phyloP scores from a whole-genome alignment of 2,888 invertebrate genomes.

The Geophilus truncorum region DNA sequence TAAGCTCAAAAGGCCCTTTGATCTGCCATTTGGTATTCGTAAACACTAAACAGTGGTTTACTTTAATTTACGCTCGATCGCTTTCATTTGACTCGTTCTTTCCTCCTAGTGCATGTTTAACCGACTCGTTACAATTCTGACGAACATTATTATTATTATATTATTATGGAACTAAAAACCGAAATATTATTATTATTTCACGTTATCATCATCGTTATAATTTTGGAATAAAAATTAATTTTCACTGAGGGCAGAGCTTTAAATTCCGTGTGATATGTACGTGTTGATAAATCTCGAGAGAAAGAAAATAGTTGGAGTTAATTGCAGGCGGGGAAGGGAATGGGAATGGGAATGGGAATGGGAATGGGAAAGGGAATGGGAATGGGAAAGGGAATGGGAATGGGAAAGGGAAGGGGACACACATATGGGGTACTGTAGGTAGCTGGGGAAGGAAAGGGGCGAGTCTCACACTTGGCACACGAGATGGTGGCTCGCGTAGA shows the following conservation, averaged over 20 bases:
- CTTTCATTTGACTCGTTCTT: background rate
- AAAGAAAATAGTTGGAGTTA: background rate
- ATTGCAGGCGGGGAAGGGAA: background rate
- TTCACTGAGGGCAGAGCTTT: slow-evolving; percentile 1
- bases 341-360: too few species aligned
- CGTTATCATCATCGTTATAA: background rate
- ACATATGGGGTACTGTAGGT: too few species aligned
- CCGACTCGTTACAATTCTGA: too few species aligned
- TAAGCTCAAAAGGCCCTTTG: slow-evolving; percentile 20
- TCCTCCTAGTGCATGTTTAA: background rate
- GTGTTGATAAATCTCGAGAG: background rate
- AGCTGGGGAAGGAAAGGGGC: background rate
- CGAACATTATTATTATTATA: background rate
- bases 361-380: too few species aligned
- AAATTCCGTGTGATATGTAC: background rate
- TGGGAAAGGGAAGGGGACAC: too few species aligned
- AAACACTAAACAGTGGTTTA: background rate
- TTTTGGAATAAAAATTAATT: slow-evolving; percentile 5
- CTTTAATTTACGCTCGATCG: background rate
- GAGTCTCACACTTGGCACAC: too few species aligned
- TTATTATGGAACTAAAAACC: too few species aligned
- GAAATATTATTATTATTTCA: background rate
- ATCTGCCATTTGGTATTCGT: background rate
- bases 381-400: too few species aligned
- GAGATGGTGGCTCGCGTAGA: too few species aligned